A percentile compares a stretch with the other conserved stretches of the same genome.
Conservation (phyloP, 1,140 invertebrate species). For the Drosophila neocordata region DNA sequence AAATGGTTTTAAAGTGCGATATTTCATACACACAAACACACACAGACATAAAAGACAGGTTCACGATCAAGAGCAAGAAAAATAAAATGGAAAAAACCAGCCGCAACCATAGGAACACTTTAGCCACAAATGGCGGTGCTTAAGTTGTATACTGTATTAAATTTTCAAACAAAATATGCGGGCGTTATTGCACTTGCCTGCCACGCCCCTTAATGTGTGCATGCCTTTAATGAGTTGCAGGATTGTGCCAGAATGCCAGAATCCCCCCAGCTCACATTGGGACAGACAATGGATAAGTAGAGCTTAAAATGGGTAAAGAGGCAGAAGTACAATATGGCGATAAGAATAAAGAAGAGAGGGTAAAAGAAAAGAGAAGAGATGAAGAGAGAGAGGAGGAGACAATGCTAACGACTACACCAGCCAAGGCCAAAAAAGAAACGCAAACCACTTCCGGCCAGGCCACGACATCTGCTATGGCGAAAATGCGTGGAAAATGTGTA, state of each 20-base stretch:
- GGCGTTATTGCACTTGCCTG: conserved; percentile 28
- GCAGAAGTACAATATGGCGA: conserved; percentile 28
- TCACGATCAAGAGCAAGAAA: not conserved
- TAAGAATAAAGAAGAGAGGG: conserved; percentile 20
- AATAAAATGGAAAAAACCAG: too few relatives aligned
- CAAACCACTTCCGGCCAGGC: conserved; percentile 50
- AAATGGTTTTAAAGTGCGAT: conserved; percentile 65
- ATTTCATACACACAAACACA: conserved; percentile 48
- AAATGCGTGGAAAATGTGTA: conserved; percentile 77
- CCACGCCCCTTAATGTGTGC: conserved; percentile 19
- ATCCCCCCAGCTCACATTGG: conserved; percentile 31
- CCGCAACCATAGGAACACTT: not conserved
- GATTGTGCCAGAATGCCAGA: conserved; percentile 37
- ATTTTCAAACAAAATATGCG: conserved; percentile 38
- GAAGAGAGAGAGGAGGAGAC: conserved; percentile 21
- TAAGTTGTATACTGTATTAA: conserved; percentile 2
- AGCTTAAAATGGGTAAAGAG: conserved; percentile 23
- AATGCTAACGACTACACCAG: conserved; percentile 46
- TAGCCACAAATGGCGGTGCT: conserved; percentile 24
- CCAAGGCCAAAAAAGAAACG: conserved; percentile 34
- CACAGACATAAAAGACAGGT: too few relatives aligned
- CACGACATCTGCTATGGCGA: conserved; percentile 40
- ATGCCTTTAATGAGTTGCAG: conserved; percentile 72
- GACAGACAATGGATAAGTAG: conserved; percentile 50
- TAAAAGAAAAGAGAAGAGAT: not conserved